Evolutionary conservation across 2,797 vertebrate species (phyloP), one percentile per base, ranked within the genome.

Genomic region (Microchirus variegatus): DNA sequence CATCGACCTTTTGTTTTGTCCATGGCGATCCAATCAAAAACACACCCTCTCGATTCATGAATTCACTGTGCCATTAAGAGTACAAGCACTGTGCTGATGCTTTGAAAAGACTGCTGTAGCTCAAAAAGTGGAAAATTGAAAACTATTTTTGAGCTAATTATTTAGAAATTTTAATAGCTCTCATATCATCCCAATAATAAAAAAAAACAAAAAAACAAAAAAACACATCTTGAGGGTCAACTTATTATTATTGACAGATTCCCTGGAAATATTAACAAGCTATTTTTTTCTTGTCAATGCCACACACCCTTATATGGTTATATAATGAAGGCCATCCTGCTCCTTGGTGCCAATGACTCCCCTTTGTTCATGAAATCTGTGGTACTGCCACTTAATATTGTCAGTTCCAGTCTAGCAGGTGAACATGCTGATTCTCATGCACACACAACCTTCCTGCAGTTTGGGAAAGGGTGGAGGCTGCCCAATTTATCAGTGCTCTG

Each of bases 401-500:
- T 81, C 82, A 74, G 65, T 82, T 83, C 61, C 67, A 71, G 81
- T 82, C 80, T 75, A 61, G 71, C 65, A 16, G 55, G 56, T 42
- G 13, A 70, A 67, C 62, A 35, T 59, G 59, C 62, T 68, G 73
- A 75, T 78, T 73, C 68, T 72, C 76, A 67, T 53, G 53, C 63
- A 67, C 58, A 65, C 63, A 49, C 62, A 82, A 53, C 60, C 72
- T 53, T 60, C 41, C 70, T 63, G 74, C 67, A 53, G 75, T 58
- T 22, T 51, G 62, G 53, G 48, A 61, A 46, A 65, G 59, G 79
- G 63, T 72, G 74, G 78, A 77, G 59, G 75, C 61, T 49, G 74
- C 59, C 46, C 76, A 58, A 82, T 83, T 71, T 76, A 78, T 87
- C 83, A 85, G 75, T 10, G 19, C 59, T 70, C 57, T 78, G 82